Evolutionary conservation across 2,113 vertebrate species (phyloP).

Genomic region (Tragelaphus strepsiceros): DNA sequence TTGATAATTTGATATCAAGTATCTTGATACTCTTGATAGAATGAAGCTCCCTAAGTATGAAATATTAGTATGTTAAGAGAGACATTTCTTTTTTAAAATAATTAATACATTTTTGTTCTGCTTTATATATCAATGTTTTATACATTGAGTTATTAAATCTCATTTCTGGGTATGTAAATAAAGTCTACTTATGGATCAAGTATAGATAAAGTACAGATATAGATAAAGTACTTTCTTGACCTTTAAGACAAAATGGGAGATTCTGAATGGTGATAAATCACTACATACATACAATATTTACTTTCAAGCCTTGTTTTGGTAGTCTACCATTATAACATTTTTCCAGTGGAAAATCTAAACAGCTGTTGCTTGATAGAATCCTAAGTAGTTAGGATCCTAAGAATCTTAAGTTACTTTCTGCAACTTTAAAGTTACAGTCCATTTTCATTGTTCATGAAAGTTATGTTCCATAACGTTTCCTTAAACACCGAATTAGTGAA

Average conservation of each 20-base stretch:
- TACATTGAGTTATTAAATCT: background rate
- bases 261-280: background rate
- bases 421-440: background rate
- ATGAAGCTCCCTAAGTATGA: background rate
- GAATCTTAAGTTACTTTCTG: background rate
- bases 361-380: background rate
- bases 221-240: background rate
- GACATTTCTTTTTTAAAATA: background rate
- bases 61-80: background rate
- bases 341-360: background rate
- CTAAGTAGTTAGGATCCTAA: background rate
- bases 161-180: background rate
- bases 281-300: background rate
- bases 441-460: background rate
- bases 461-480: background rate
- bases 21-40: background rate
- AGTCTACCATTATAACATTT: background rate
- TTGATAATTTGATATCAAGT: slow-evolving; percentile 19
- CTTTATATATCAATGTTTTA: background rate
- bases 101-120: background rate
- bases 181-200: background rate
- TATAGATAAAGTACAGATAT: background rate
- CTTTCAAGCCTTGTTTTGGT: background rate
- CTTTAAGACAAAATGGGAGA: background rate
- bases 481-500: background rate